Percentiles rank a stretch among this genome's conserved stretches.
Evolutionary conservation across 2,113 vertebrate species (phyloP).

Genomic region (Apteryx owenii): DNA sequence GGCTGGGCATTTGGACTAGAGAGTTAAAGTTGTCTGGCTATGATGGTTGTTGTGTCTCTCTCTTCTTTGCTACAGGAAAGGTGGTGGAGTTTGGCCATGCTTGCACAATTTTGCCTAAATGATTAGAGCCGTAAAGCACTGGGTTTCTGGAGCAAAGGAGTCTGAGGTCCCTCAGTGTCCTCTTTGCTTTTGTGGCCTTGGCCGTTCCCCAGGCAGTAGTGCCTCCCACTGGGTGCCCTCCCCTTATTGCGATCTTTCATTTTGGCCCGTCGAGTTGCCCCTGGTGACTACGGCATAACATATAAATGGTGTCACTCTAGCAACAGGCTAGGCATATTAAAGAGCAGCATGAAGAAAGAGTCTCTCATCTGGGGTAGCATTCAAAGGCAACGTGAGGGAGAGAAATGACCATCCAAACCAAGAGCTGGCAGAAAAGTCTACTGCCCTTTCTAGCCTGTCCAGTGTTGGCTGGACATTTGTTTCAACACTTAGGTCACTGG

Average conservation of each 20-base stretch:
- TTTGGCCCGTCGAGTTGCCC: background rate
- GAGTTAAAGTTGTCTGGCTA: too few species aligned
- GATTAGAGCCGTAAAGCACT: background rate
- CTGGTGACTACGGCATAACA: background rate
- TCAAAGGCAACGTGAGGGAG: background rate
- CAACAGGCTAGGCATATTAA: background rate
- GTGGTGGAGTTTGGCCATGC: too few species aligned
- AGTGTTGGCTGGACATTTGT: background rate
- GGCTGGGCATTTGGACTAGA: too few species aligned
- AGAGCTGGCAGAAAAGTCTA: background rate
- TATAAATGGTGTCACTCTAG: background rate
- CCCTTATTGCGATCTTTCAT: background rate
- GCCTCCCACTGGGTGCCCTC: background rate
- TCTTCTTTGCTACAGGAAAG: too few species aligned
- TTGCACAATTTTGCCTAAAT: too few species aligned
- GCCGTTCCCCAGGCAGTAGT: background rate
- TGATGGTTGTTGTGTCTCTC: too few species aligned
- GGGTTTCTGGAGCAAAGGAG: background rate
- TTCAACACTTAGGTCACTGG: background rate
- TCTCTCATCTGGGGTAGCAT: background rate
- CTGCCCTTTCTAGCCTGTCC: background rate
- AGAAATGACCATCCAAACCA: background rate
- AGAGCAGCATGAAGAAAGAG: background rate
- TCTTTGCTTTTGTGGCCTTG: background rate
- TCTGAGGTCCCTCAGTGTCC: background rate